phyloP scores from a whole-genome alignment of 1,140 invertebrate species.

The Drosophila erecta region DNA sequence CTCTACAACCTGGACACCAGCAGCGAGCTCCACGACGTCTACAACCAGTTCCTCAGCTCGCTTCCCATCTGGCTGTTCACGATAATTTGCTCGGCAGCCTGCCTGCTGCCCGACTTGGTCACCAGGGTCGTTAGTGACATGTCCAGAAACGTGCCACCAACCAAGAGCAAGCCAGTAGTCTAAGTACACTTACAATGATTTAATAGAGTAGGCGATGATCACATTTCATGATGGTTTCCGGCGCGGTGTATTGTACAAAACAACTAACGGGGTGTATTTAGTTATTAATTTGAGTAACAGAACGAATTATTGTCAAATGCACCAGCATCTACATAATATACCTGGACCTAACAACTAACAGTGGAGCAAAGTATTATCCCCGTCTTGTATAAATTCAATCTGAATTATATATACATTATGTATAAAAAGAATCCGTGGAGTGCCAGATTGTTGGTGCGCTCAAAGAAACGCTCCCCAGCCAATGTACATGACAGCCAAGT shows the following conservation, averaged over 20 bases:
- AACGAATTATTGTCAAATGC: neutral
- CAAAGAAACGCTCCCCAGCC: constrained; percentile 91
- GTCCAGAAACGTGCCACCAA: constrained; percentile 15
- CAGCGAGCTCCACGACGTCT: constrained; percentile 87
- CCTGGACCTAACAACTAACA: neutral
- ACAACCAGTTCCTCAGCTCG: constrained; percentile 86
- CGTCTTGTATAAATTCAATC: neutral
- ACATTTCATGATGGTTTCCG: no score
- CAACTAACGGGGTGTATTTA: neutral
- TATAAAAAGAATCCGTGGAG: neutral
- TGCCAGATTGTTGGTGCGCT: neutral
- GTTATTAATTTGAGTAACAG: neutral
- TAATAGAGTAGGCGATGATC: neutral
- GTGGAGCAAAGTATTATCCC: neutral
- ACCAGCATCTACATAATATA: neutral
- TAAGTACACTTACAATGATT: neutral
- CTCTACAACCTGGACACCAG: constrained; percentile 86
- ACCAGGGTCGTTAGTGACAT: constrained; percentile 56
- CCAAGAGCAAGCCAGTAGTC: neutral
- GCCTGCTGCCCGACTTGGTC: constrained; percentile 87
- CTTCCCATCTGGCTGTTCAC: constrained; percentile 87
- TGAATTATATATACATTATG: constrained; percentile 2
- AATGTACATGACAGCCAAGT: constrained; percentile 97
- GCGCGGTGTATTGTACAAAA: no score
- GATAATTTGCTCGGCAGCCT: constrained; percentile 85